Evolutionary conservation across 1,140 invertebrate genomes (phyloP), one percentile per base, ranked within the genome.

Genomic region (Catajapyx aquilonaris): DNA sequence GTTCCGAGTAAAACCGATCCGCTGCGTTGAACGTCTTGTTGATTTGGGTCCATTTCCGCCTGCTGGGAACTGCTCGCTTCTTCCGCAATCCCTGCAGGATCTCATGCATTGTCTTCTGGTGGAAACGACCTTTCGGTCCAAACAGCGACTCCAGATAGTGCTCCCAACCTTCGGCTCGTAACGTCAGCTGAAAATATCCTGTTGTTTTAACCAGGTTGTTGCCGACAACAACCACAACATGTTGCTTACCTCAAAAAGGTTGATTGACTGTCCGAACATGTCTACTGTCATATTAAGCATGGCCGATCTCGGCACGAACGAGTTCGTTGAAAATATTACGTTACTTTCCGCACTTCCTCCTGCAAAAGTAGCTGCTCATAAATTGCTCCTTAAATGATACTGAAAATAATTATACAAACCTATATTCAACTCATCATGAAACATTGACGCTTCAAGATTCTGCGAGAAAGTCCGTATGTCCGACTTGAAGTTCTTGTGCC

Each of bases 221-320:
- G 23, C 7, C 13, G 13, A 28, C 7, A 28, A 28, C 13, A 28
- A 28, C 23, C 13, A 28, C 23, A 28, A 28, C 13, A 28, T 28
- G 23, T 28, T 28, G 45, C 49, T 52, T 45, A 80, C 65, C 60
- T 88, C 81, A 36, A 85, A 60, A 21, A 83, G 51, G 59, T 94
- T 93, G 19, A 91, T 69, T 1, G 81, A 81, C 55, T 86, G 75
- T 1, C 87, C 87, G 54, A 93, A 91, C 38, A 93, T 55, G 52
- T 90, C 81, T 1, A 88, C 59, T 0, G 84, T 90, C 4, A 90
- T 60, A 52, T 93, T 93, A 10, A 87, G 59, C 30, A 63, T 73
- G 3, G 70, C 65, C 1, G 81, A 76, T 38, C 83, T 61, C 2
- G 88, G 88, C 18, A 95, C 60, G 48, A 86, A 93, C 0, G 86